Conservation (phyloP, 2,888 invertebrate genomes). For the Ormyrus labotus region DNA sequence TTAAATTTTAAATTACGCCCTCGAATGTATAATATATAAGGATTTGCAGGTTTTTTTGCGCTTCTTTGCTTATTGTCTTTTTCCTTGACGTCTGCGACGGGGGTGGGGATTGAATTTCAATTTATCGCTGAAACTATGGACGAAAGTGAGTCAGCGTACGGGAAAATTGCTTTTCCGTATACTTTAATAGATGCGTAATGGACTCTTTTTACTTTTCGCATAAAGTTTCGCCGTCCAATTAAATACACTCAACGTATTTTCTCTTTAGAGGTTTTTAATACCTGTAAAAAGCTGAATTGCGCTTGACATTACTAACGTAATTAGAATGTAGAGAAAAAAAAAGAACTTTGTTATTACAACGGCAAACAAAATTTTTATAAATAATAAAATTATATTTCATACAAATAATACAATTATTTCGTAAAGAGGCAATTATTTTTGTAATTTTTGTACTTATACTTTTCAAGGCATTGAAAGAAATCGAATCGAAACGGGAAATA, state of each 20-base stretch:
- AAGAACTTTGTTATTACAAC: no score
- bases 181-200: background rate
- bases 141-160: slow-evolving; percentile 21
- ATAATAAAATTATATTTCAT: no score
- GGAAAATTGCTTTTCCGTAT: slow-evolving; percentile 30
- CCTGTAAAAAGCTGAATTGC: no score
- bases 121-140: slow-evolving; percentile 30
- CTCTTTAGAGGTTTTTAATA: background rate
- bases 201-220: slow-evolving; percentile 6
- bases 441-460: no score
- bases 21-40: slow-evolving; percentile 41
- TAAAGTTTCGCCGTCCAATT: no score
- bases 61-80: slow-evolving; percentile 3
- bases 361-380: no score
- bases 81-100: background rate
- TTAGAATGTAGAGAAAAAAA: no score
- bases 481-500: no score
- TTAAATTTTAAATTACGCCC: slow-evolving; percentile 54
- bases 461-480: no score
- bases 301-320: no score
- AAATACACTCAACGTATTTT: background rate
- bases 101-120: slow-evolving; percentile 25
- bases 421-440: no score
- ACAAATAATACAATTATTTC: no score
- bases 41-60: slow-evolving; percentile 31